These are phyloP conservation scores for Lissocephala sabroskyi DNA, from an alignment of 2,888 invertebrate genomes.

Conservation along the genomic window DNA sequence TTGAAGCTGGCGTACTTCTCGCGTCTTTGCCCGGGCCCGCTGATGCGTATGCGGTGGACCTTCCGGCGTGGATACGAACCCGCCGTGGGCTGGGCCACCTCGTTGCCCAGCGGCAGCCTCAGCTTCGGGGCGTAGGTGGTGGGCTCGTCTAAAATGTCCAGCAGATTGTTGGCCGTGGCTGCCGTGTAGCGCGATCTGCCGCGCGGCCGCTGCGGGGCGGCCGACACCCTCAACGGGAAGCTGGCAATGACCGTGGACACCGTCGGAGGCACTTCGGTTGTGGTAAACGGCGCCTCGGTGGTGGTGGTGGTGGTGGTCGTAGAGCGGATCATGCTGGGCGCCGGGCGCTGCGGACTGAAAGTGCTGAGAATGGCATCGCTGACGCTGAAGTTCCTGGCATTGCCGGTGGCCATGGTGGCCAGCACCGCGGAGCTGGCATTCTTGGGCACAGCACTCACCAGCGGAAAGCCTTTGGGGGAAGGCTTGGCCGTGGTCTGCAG, in stretches of 20 bases:
- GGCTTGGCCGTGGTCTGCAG: slow-evolving; percentile 59
- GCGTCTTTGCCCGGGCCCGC: slow-evolving; percentile 23
- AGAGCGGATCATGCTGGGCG: slow-evolving; percentile 12
- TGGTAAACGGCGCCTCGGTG: slow-evolving; percentile 24
- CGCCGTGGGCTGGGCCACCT: slow-evolving; percentile 25
- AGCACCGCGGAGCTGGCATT: slow-evolving; percentile 44
- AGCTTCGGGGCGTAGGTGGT: slow-evolving; percentile 70
- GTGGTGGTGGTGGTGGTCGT: slow-evolving; percentile 24
- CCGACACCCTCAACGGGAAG: slow-evolving; percentile 45
- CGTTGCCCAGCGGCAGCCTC: slow-evolving; percentile 38
- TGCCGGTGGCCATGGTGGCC: slow-evolving; percentile 47
- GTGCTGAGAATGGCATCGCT: slow-evolving; percentile 64
- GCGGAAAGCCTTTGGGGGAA: slow-evolving; percentile 52
- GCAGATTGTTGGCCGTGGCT: slow-evolving; percentile 49
- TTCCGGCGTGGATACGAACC: slow-evolving; percentile 41
- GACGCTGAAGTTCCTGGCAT: slow-evolving; percentile 58
- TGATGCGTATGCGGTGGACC: slow-evolving; percentile 45
- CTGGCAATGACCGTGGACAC: slow-evolving; percentile 52
- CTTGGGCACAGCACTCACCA: slow-evolving; percentile 51
- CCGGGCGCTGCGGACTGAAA: slow-evolving; percentile 41
- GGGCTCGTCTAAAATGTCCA: slow-evolving; percentile 63
- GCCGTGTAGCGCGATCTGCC: slow-evolving; percentile 70
- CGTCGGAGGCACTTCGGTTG: slow-evolving; percentile 33
- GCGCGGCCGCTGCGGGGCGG: slow-evolving; percentile 50
- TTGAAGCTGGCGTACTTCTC: slow-evolving; percentile 59